A percentile compares a stretch with the other conserved stretches of the same genome.
These are phyloP conservation scores for Drosophila monieri DNA, from an alignment of 2,888 invertebrate species.

Conservation along the genomic window DNA sequence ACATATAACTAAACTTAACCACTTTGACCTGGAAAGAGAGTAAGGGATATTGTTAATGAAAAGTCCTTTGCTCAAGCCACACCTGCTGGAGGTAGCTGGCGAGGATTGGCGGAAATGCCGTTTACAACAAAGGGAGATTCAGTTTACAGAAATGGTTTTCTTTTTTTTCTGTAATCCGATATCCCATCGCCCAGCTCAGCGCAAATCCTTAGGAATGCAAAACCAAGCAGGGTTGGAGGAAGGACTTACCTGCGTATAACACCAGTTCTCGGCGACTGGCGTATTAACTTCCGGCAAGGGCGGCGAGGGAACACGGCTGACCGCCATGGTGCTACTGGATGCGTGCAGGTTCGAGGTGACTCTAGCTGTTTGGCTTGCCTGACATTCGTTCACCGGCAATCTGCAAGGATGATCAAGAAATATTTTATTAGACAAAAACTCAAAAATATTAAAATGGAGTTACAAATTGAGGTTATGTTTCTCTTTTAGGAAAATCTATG, in stretches of 20 bases:
- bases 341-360: conserved; percentile 92
- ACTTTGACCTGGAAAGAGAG: conserved; percentile 95
- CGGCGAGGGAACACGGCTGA: conserved; percentile 98
- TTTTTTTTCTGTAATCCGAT: conserved; percentile 53
- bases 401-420: conserved; percentile 86
- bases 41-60: background rate
- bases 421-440: background rate
- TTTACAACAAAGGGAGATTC: conserved; percentile 55
- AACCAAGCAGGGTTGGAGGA: conserved; percentile 17
- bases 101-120: conserved; percentile 52
- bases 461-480: background rate
- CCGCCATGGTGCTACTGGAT: conserved; percentile 96
- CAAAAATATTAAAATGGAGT: background rate
- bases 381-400: conserved; percentile 92
- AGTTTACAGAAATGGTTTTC: conserved; percentile 34
- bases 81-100: conserved; percentile 46
- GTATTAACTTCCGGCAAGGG: conserved; percentile 97
- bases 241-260: conserved; percentile 96
- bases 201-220: conserved; percentile 71
- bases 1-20: conserved; percentile 99
- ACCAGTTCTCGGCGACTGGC: conserved; percentile 99
- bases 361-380: conserved; percentile 93
- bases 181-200: conserved; percentile 46
- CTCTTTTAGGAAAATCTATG: background rate
- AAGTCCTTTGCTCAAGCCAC: conserved; percentile 5